Evolutionary conservation across 2,113 vertebrate genomes (phyloP), one percentile per base, ranked within the genome.

Genomic region (Plotosus lineatus): DNA sequence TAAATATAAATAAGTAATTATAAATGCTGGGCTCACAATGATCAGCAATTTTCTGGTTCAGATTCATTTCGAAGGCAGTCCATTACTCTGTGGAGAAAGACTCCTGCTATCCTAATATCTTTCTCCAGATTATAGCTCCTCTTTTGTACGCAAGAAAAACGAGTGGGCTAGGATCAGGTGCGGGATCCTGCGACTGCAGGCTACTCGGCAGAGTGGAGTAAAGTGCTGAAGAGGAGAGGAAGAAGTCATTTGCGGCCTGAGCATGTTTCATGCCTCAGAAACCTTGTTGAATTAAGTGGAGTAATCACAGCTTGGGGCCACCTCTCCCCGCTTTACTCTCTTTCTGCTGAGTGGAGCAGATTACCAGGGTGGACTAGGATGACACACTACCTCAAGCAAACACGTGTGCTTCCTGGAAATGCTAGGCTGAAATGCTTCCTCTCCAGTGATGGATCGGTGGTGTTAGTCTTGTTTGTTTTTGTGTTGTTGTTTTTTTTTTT

Each of bases 241-340:
- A 78, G 82, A 86, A 86, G 83, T 86, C 83, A 85, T 85, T 86
- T 86, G 78, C 19, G 78, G 78, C 42, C 69, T 75, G 80, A 85
- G 80, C 85, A 81, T 85, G 78, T 85, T 86, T 86, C 85, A 86
- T 86, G 85, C 85, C 83, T 86, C 85, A 86, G 83, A 86, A 86
- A 79, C 83, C 83, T 85, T 86, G 85, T 86, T 85, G 85, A 86
- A 86, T 86, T 86, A 86, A 86, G 75, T 82, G 75, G 85, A 84
- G 83, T 86, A 86, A 86, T 86, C 85, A 85, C 85, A 83, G 85
- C 85, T 86, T 80, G 85, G 72, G 85, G 85, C 83, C 85, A 65
- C 75, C 58, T 86, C 77, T 86, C 51, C 75, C 53, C 19, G 50
- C 31, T 79, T 84, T 82, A 58, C 80, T 73, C 63, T 79, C 66